phyloP scores from a whole-genome alignment of 35 echinoderm and acorn worm species.

The Nesometra sesokonis region DNA sequence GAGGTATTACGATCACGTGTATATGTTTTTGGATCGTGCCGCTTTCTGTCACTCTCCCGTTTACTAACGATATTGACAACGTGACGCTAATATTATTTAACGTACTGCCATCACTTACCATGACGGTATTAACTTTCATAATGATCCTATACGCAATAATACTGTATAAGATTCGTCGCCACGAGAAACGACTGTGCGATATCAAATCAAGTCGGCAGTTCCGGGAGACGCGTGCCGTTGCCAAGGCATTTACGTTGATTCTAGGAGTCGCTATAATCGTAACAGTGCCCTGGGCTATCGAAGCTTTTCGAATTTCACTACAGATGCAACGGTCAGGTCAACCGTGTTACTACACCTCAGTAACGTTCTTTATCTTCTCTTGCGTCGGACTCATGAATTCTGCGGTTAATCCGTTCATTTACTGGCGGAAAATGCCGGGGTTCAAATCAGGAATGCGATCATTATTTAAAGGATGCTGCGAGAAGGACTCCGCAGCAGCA shows the following conservation, averaged over 20 bases:
- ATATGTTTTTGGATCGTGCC: background rate
- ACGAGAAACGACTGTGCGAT: background rate
- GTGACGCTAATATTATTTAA: background rate
- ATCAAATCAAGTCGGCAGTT: background rate
- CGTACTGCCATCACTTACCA: background rate
- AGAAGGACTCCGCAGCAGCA: background rate
- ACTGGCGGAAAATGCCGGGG: background rate
- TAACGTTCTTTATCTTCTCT: background rate
- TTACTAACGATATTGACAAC: background rate
- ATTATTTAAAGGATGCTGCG: background rate
- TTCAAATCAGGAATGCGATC: background rate
- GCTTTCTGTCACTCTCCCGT: background rate
- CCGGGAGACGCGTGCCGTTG: background rate
- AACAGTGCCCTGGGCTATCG: background rate
- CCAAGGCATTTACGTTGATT: background rate
- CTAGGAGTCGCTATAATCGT: background rate
- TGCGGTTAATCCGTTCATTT: background rate
- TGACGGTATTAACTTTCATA: background rate
- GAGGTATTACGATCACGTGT: background rate
- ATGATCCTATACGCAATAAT: background rate
- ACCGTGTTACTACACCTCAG: background rate
- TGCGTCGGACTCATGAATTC: background rate
- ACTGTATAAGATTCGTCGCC: background rate
- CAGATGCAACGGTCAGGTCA: background rate
- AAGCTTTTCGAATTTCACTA: background rate